phyloP scores from a whole-genome alignment of 2,888 invertebrate genomes.

The Ochropleura plecta region DNA sequence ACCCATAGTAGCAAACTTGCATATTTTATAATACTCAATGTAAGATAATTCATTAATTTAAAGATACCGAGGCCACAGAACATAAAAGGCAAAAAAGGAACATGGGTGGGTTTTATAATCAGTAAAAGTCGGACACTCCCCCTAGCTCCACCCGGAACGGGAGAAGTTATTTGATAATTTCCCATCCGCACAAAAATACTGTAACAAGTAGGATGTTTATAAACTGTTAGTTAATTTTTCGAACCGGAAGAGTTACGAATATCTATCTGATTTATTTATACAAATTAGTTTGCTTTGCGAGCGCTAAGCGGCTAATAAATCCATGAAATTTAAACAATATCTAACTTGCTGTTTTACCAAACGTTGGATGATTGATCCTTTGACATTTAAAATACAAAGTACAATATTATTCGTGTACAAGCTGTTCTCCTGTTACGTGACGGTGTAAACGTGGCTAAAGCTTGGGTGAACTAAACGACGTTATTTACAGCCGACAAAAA shows the following conservation, averaged over 20 bases:
- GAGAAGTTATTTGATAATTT: no score
- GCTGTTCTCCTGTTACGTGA: slow-evolving; percentile 2
- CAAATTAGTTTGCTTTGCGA: slow-evolving; percentile 2
- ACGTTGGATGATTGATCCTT: slow-evolving; percentile 11
- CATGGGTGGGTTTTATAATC: no score
- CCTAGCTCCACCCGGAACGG: no score
- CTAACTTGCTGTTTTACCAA: slow-evolving; percentile 9
- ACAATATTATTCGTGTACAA: slow-evolving; percentile 26
- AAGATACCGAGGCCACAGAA: no score
- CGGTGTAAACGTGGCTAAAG: slow-evolving; percentile 26
- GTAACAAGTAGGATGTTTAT: no score
- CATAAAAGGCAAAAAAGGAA: no score
- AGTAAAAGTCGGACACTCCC: no score
- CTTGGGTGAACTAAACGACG: slow-evolving; percentile 34
- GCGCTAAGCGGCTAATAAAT: background rate
- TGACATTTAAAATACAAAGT: slow-evolving; percentile 12
- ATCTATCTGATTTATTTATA: background rate
- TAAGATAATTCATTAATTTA: no score
- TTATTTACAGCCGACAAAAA: slow-evolving; percentile 53
- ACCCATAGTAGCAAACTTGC: no score
- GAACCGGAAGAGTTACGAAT: background rate
- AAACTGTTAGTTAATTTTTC: background rate
- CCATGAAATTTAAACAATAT: slow-evolving; percentile 7
- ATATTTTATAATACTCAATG: no score
- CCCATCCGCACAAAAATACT: no score